Conservation (phyloP, 2,113 vertebrate genomes). For the Thalassarche chlororhynchos region DNA sequence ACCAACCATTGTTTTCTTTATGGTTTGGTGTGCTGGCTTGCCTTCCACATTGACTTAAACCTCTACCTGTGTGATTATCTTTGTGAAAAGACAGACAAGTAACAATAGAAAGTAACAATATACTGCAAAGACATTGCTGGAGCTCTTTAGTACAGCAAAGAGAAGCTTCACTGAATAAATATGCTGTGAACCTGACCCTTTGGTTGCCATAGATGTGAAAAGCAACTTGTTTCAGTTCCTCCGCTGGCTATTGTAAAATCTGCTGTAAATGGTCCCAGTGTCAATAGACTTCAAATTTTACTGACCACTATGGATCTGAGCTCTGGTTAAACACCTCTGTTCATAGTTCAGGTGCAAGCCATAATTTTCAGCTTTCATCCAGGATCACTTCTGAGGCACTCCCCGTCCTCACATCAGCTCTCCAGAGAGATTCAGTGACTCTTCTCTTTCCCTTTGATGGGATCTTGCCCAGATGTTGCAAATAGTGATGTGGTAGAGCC, state of each 20-base stretch:
- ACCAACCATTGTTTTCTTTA: constrained; percentile 19
- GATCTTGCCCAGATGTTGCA: not conserved
- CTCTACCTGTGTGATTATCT: not conserved
- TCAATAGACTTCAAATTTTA: not conserved
- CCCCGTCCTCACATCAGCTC: not conserved
- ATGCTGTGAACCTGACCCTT: not conserved
- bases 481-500: not conserved
- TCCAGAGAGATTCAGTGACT: not conserved
- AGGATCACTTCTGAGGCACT: not conserved
- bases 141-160: not conserved
- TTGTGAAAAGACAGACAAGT: not conserved
- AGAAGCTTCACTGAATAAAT: not conserved
- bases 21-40: not conserved
- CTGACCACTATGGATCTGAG: not conserved
- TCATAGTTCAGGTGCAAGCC: not conserved
- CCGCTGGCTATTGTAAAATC: not conserved
- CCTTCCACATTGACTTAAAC: not conserved
- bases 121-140: not conserved
- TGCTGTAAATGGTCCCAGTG: not conserved
- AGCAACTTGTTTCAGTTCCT: not conserved
- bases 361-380: not conserved
- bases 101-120: not conserved
- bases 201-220: not conserved
- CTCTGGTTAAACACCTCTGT: not conserved
- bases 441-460: not conserved